Evolutionary conservation across 1,140 invertebrate species (phyloP).

Genomic region (Muscidifurax raptorellus): DNA sequence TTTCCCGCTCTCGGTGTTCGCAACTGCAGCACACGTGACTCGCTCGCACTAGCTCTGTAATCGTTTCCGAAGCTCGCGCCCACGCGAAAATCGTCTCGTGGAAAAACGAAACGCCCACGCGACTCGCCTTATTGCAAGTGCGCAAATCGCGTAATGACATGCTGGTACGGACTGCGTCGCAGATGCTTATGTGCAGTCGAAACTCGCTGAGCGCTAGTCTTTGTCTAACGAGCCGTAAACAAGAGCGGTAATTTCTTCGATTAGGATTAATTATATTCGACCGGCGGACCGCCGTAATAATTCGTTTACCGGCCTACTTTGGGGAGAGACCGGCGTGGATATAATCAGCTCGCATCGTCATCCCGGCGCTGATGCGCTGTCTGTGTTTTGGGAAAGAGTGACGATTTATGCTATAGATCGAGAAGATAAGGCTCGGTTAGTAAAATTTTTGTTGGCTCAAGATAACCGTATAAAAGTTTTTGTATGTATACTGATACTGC

Average conservation of each 20-base stretch:
- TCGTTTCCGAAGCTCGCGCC: background rate
- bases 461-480: background rate
- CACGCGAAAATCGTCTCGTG: background rate
- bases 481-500: background rate
- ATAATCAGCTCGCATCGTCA: too few relatives aligned
- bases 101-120: background rate
- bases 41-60: background rate
- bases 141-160: conserved; percentile 22
- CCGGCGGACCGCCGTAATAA: conserved; percentile 51
- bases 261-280: conserved; percentile 64
- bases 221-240: background rate
- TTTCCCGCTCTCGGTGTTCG: background rate
- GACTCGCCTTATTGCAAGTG: background rate
- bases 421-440: conserved; percentile 1
- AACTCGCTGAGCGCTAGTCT: background rate
- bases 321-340: too few relatives aligned
- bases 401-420: background rate
- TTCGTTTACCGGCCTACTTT: conserved; percentile 56
- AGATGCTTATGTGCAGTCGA: background rate
- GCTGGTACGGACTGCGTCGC: background rate
- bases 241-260: conserved; percentile 47
- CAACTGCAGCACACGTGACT: background rate
- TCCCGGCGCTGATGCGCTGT: background rate
- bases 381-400: conserved; percentile 3
- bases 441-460: background rate